Evolutionary conservation across 2,888 invertebrate species (phyloP).

Genomic region (Eupelmus urozonus): DNA sequence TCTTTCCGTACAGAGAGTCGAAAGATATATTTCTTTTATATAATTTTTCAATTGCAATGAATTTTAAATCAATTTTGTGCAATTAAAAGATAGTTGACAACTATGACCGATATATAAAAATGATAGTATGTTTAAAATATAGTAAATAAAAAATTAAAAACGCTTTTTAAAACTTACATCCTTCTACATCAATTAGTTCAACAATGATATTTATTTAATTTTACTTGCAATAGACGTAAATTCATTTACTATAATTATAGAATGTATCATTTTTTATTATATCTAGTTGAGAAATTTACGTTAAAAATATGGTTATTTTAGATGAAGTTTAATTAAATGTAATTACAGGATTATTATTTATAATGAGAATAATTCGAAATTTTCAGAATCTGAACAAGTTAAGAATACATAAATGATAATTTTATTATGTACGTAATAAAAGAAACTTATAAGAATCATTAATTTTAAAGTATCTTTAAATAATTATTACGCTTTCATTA

Average conservation of each 20-base stretch:
- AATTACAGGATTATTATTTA: slow-evolving; percentile 89
- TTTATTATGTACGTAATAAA: background rate
- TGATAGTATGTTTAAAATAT: too few species aligned
- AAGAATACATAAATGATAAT: too few species aligned
- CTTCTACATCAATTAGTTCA: slow-evolving; percentile 90
- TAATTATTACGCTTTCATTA: slow-evolving; percentile 80
- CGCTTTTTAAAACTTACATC: background rate
- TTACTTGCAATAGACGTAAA: slow-evolving; percentile 84
- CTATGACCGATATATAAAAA: background rate
- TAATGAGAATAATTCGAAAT: too few species aligned
- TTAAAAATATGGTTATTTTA: slow-evolving; percentile 87
- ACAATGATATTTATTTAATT: slow-evolving; percentile 86
- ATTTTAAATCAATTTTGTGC: background rate
- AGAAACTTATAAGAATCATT: background rate
- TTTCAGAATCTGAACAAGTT: too few species aligned
- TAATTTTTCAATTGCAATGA: slow-evolving; percentile 84
- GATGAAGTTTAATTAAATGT: slow-evolving; percentile 91
- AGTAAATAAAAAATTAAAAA: too few species aligned
- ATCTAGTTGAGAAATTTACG: slow-evolving; percentile 83
- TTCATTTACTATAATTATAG: slow-evolving; percentile 90
- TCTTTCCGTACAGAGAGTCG: too few species aligned
- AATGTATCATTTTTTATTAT: slow-evolving; percentile 82
- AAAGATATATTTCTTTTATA: background rate
- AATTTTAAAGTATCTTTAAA: background rate
- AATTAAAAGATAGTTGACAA: too few species aligned